A percentile compares a stretch with the other conserved stretches of the same genome.
Evolutionary conservation across 2,888 invertebrate genomes (phyloP).

Genomic region (Dicroscelio sp.): DNA sequence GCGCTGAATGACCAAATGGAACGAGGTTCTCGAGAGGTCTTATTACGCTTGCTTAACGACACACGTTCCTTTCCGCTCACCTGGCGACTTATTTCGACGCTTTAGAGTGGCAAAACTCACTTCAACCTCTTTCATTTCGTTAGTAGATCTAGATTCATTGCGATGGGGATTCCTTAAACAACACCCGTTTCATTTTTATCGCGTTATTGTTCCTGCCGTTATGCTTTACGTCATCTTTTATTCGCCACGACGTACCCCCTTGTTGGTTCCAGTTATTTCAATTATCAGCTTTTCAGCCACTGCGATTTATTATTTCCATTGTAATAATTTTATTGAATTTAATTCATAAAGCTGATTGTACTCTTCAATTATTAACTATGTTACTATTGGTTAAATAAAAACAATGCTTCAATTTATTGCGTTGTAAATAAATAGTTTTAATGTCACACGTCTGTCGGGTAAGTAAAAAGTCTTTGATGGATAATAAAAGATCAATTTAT

Average conservation of each 20-base stretch:
- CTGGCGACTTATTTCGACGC: slow-evolving; percentile 73
- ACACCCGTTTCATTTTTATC: slow-evolving; percentile 53
- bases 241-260: background rate
- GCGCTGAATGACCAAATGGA: slow-evolving; percentile 74
- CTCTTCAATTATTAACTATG: too few species aligned
- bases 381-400: too few species aligned
- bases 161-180: slow-evolving; percentile 44
- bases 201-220: slow-evolving; percentile 45
- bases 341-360: too few species aligned
- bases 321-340: background rate
- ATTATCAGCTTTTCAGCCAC: background rate
- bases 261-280: slow-evolving; percentile 23
- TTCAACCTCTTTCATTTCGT: slow-evolving; percentile 63
- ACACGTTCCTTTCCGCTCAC: slow-evolving; percentile 67
- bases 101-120: slow-evolving; percentile 55
- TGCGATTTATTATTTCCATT: background rate
- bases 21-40: slow-evolving; percentile 72
- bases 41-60: slow-evolving; percentile 75
- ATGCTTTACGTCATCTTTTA: slow-evolving; percentile 20
- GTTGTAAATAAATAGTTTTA: too few species aligned
- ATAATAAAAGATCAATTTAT: too few species aligned
- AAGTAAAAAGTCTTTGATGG: too few species aligned
- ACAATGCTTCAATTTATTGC: too few species aligned
- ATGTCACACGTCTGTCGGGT: too few species aligned
- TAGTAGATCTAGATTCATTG: slow-evolving; percentile 66